Percentiles rank a stretch among this genome's conserved stretches.
These are phyloP conservation scores for Elegia similella DNA, from an alignment of 2,888 invertebrate genomes.

Conservation along the genomic window DNA sequence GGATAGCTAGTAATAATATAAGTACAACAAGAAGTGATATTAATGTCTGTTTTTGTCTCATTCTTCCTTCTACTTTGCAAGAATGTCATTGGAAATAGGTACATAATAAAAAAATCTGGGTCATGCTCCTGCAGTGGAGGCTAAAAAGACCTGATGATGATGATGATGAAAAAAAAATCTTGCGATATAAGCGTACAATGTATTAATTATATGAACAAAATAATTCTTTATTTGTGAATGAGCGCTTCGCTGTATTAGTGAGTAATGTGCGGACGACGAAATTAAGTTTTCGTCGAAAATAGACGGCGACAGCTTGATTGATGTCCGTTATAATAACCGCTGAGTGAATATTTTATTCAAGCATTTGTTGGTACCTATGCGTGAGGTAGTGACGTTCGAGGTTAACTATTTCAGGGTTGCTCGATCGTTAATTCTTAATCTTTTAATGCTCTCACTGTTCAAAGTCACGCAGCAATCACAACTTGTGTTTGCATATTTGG, in stretches of 20 bases:
- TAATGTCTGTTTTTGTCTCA: too few species aligned
- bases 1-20: too few species aligned
- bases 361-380: conserved; percentile 54
- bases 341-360: conserved; percentile 71
- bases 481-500: conserved; percentile 37
- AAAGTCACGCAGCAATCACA: conserved; percentile 57
- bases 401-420: conserved; percentile 66
- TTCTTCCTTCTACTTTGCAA: too few species aligned
- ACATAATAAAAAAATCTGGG: too few species aligned
- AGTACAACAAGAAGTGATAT: too few species aligned
- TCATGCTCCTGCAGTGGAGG: too few species aligned
- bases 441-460: conserved; percentile 52
- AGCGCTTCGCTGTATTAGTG: conserved; percentile 38
- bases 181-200: too few species aligned
- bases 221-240: conserved; percentile 39
- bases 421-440: conserved; percentile 64
- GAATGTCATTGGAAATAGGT: too few species aligned
- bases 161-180: too few species aligned
- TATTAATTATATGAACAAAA: conserved; percentile 18
- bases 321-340: conserved; percentile 66
- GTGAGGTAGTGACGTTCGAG: conserved; percentile 61
- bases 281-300: conserved; percentile 69
- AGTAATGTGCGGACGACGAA: conserved; percentile 50
- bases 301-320: conserved; percentile 68
- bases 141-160: too few species aligned